phyloP scores from a whole-genome alignment of 2,113 vertebrate genomes.

The Rhombomys opimus region DNA sequence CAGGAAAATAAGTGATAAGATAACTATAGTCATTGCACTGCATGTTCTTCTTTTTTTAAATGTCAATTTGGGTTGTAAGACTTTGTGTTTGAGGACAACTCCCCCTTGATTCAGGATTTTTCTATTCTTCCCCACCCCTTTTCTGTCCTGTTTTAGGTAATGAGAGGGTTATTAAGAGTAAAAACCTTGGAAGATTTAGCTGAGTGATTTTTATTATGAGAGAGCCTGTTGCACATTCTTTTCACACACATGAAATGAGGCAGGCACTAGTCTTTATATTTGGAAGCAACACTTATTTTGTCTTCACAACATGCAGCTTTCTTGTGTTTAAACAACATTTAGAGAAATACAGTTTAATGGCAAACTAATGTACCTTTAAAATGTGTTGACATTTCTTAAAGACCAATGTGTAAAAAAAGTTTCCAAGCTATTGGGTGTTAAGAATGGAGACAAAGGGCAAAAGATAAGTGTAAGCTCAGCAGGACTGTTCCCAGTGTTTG shows the following conservation, averaged over 20 bases:
- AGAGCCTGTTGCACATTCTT: neutral
- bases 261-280: neutral
- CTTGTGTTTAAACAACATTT: slow-evolving; percentile 13
- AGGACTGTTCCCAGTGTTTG: neutral
- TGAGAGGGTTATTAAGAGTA: neutral
- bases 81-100: neutral
- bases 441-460: neutral
- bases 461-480: neutral
- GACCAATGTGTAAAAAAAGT: neutral
- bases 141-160: neutral
- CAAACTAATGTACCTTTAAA: neutral
- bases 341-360: neutral
- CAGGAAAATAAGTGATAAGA: slow-evolving; percentile 25
- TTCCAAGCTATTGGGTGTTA: neutral
- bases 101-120: neutral
- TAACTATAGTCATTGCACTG: neutral
- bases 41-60: neutral
- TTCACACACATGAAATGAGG: neutral
- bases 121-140: neutral
- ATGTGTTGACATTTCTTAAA: neutral
- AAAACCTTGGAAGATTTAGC: neutral
- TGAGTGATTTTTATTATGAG: slow-evolving; percentile 23
- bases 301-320: neutral
- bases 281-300: slow-evolving; percentile 29
- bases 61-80: neutral